Evolutionary conservation across 2,113 vertebrate species (phyloP), one percentile per base, ranked within the genome.

Genomic region (Malurus elegans): DNA sequence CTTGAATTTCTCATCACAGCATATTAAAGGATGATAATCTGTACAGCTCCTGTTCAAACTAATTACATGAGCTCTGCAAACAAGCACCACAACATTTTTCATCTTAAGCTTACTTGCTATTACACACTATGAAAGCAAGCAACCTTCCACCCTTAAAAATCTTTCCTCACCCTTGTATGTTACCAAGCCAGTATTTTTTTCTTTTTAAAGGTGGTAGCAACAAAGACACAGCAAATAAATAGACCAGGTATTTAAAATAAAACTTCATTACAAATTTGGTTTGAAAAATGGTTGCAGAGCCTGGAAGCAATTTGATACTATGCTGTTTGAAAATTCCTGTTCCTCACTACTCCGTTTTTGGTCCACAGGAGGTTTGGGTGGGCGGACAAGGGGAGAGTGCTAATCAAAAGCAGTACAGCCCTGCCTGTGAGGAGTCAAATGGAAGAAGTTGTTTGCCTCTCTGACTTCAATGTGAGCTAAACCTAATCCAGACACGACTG

Each of bases 341-440:
- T 81, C 48, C 42, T 92, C 2, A 4, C 36, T 75, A 26, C 48
- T 34, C 31, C 40, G 34, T 78, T 67, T 17, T 36, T 45, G 31
- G 61, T 51, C 81, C 90, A 65, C 78, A 90, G 73, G 65, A 94
- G 73, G 47, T 66, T 71, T 85, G 44, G 53, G 62, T 65, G 58
- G 48, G 62, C 0, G 0, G n/a, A 69, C 25, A 53, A 69, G 48
- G 21, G 9, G 26, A 74, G 58, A 56, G 34, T 0, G 4, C 34
- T 96, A 94, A 91, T 58, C 81, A 57, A 94, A 96, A 92, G 57
- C 90, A 95, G 93, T 9, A 64, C 36, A 56, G 12, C 18, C 64
- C 48, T 1, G n/a, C 53, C 66, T 88, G 48, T 12, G 36, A 75
- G 44, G 66, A 91, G 66, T 67, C 81, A 94, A 75, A 79, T 11